Evolutionary conservation across 2,888 invertebrate species (phyloP).

Genomic region (Archips crataeganus): DNA sequence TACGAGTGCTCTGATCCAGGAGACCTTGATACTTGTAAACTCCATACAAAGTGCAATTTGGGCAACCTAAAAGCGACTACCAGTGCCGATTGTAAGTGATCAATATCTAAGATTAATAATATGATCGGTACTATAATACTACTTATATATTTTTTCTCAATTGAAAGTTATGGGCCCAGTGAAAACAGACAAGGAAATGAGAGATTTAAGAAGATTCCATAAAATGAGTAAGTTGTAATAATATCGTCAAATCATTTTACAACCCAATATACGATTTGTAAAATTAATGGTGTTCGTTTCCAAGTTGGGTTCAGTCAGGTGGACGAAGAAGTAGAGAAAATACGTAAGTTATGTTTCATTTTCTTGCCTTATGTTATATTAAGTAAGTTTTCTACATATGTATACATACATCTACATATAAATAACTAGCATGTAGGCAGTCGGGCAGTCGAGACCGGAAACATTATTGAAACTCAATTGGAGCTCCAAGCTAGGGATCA

Average conservation of each 20-base stretch:
- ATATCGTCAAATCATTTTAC: neutral
- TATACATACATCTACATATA: too few species aligned
- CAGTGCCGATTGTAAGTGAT: slow-evolving; percentile 30
- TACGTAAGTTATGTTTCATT: slow-evolving; percentile 56
- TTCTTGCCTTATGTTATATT: too few species aligned
- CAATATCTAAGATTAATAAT: neutral
- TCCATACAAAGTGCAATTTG: slow-evolving; percentile 54
- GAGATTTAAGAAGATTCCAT: slow-evolving; percentile 51
- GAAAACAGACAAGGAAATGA: slow-evolving; percentile 44
- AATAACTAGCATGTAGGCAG: too few species aligned
- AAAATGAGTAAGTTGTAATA: slow-evolving; percentile 58
- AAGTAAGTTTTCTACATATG: too few species aligned
- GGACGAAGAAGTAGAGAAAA: slow-evolving; percentile 74
- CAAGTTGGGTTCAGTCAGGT: slow-evolving; percentile 60
- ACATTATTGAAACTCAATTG: neutral
- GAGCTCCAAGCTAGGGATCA: too few species aligned
- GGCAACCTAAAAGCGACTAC: slow-evolving; percentile 2
- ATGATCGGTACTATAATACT: neutral
- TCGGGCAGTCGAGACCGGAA: neutral
- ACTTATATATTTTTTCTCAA: neutral
- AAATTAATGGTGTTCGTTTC: slow-evolving; percentile 31
- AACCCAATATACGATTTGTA: slow-evolving; percentile 9
- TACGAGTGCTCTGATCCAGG: slow-evolving; percentile 56
- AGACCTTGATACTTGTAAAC: slow-evolving; percentile 59
- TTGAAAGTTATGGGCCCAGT: neutral